Evolutionary conservation across 2,113 vertebrate species (phyloP).

Genomic region (Channa maculata): DNA sequence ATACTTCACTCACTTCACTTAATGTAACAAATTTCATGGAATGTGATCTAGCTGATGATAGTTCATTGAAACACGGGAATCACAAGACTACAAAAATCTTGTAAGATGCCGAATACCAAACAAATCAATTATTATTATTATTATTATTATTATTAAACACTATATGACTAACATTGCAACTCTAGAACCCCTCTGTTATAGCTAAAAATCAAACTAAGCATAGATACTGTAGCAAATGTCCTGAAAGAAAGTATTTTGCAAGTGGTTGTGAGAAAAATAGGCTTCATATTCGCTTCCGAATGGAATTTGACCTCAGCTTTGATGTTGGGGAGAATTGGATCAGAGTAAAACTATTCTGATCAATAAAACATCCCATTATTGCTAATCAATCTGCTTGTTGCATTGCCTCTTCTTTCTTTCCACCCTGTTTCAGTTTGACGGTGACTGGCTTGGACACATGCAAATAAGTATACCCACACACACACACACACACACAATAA

Average conservation of each 20-base stretch:
- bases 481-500: conserved; percentile 16
- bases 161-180: too few relatives aligned
- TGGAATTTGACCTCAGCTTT: conserved; percentile 23
- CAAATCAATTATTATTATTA: too few relatives aligned
- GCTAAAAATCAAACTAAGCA: too few relatives aligned
- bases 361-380: conserved; percentile 16
- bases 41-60: too few relatives aligned
- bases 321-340: not conserved
- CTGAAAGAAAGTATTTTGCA: not conserved
- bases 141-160: too few relatives aligned
- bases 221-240: too few relatives aligned
- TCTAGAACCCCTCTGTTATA: too few relatives aligned
- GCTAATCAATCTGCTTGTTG: conserved; percentile 30
- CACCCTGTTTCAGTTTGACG: conserved; percentile 18
- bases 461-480: not conserved
- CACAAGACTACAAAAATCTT: too few relatives aligned
- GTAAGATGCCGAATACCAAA: too few relatives aligned
- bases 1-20: too few relatives aligned
- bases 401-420: conserved; percentile 10
- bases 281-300: not conserved
- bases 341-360: conserved; percentile 5
- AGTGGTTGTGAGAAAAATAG: not conserved
- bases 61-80: too few relatives aligned
- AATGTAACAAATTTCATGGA: too few relatives aligned
- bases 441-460: conserved; percentile 24